A percentile compares a stretch with the other conserved stretches of the same genome.
Evolutionary conservation across 2,797 vertebrate genomes (phyloP).

Genomic region (Adelosebastes latens): DNA sequence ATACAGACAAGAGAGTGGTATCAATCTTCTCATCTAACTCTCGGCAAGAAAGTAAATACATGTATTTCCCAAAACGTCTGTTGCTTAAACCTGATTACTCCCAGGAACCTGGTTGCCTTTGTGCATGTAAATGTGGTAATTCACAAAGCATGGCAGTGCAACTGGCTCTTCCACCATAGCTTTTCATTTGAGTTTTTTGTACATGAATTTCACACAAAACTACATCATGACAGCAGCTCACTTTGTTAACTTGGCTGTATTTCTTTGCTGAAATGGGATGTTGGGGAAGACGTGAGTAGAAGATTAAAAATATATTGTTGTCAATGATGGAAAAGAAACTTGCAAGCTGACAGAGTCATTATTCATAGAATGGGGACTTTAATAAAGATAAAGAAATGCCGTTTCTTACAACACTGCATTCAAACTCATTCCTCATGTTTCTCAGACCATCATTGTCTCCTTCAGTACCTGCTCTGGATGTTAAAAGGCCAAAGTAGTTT

Average conservation of each 20-base stretch:
- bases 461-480: neutral
- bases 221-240: neutral
- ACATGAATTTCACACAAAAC: neutral
- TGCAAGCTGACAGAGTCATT: neutral
- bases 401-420: neutral
- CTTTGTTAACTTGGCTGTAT: neutral
- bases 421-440: neutral
- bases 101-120: neutral
- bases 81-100: neutral
- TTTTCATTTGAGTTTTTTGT: neutral
- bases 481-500: constrained; percentile 39
- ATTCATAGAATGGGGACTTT: neutral
- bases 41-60: neutral
- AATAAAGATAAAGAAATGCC: neutral
- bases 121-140: neutral
- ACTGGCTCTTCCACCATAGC: neutral
- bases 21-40: neutral
- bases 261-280: neutral
- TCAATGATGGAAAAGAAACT: neutral
- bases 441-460: neutral
- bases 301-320: neutral
- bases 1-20: neutral
- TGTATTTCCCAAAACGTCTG: neutral
- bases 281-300: neutral
- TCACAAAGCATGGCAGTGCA: neutral